Percentiles rank a stretch among this genome's conserved stretches.
Evolutionary conservation across 2,888 invertebrate species (phyloP).

Genomic region (Gerris lacustris): DNA sequence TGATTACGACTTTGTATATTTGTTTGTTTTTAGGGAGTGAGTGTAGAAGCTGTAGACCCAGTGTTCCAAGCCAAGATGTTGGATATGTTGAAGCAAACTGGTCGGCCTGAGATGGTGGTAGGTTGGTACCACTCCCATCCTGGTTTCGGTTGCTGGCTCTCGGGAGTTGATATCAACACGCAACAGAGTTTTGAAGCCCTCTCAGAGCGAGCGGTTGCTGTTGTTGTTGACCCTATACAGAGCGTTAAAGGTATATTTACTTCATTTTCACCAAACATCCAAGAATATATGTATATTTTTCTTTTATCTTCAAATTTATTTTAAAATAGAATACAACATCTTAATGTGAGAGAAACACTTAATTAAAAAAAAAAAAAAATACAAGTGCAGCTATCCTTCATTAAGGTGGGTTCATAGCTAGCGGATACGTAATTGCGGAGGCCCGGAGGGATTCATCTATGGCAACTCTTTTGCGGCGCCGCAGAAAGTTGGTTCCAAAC

Average conservation of each 20-base stretch:
- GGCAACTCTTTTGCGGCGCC: no score
- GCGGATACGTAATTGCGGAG: no score
- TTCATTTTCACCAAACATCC: neutral
- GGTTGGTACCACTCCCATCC: conserved; percentile 99
- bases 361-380: no score
- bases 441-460: no score
- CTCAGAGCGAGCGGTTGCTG: conserved; percentile 95
- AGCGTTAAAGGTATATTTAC: conserved; percentile 75
- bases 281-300: no score
- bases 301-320: no score
- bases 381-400: no score
- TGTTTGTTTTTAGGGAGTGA: conserved; percentile 55
- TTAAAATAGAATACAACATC: no score
- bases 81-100: conserved; percentile 69
- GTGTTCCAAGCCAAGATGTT: conserved; percentile 98
- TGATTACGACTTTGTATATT: no score
- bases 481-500: no score
- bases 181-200: conserved; percentile 98
- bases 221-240: conserved; percentile 98
- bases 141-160: conserved; percentile 99
- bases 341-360: no score
- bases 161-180: conserved; percentile 98
- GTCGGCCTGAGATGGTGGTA: conserved; percentile 98
- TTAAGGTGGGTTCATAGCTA: no score
- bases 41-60: conserved; percentile 98